A percentile compares a stretch with the other conserved stretches of the same genome.
phyloP scores from a whole-genome alignment of 2,113 vertebrate species.

The Saccopteryx bilineata region DNA sequence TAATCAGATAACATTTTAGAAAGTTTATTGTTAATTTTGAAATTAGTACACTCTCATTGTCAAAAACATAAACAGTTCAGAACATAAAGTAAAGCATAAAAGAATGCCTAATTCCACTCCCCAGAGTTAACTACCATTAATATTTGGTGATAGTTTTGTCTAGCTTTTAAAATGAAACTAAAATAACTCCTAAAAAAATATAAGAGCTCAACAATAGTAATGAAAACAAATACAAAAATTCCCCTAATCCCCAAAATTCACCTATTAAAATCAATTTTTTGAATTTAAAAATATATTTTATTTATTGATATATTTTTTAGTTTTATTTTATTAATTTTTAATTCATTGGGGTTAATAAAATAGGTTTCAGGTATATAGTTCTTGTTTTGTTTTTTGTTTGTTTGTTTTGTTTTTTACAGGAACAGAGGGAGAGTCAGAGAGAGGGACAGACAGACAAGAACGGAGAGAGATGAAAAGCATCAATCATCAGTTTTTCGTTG shows the following conservation, averaged over 20 bases:
- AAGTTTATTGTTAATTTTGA: constrained; percentile 1
- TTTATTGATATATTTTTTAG: no score
- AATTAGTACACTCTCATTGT: neutral
- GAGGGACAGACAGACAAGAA: no score
- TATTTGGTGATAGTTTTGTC: neutral
- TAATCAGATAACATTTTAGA: neutral
- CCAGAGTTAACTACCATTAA: neutral
- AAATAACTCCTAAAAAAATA: neutral
- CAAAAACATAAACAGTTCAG: neutral
- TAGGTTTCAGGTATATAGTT: neutral
- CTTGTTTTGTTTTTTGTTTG: neutral
- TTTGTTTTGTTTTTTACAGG: neutral
- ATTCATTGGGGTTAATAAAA: no score
- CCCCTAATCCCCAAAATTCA: neutral
- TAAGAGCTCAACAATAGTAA: neutral
- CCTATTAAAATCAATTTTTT: neutral
- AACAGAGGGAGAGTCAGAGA: neutral
- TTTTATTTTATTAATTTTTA: no score
- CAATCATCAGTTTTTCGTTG: no score
- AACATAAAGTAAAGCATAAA: neutral
- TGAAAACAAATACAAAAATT: neutral
- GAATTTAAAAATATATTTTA: neutral
- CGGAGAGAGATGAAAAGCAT: no score
- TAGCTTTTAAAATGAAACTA: neutral
- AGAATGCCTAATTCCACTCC: neutral